Evolutionary conservation across 1,140 invertebrate genomes (phyloP), one percentile per base, ranked within the genome.

Genomic region (Drosophila aff.): DNA sequence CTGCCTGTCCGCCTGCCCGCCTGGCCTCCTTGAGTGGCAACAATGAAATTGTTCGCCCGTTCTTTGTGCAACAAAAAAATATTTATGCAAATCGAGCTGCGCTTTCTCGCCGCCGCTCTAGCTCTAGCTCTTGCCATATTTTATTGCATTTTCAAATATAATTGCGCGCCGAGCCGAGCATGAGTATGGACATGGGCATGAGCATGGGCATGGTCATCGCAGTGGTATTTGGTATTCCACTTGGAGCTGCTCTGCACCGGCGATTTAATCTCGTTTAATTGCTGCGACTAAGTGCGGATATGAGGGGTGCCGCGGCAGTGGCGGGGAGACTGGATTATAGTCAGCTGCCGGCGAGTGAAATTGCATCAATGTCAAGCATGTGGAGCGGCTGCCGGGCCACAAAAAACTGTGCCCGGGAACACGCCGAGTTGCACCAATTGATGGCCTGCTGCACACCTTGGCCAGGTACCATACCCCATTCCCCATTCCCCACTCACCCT

Each of bases 131-230:
- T 68, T 57, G 67, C 81, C 68, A 89, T 84, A 86, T 84, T 87
- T 87, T 86, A 89, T 89, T 87, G 81, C 84, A 89, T 84, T 87
- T 89, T 87, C 80, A 89, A 87, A 87, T 89, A 89, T 87, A 87
- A 87, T 87, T 87, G 84, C 84, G 68, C 72, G 53, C 64, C 57
- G 64, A 61, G 68, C 26, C 53, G 69, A 36, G 66, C 44, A 73
- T 72, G 47, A 41, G 49, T 49, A 73, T 62, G 28, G 71, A 40
- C 38, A 26, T 63, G 65, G 59, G 23, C 33, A 21, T 49, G 44
- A 41, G 11, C 40, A 46, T 57, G 18, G 55, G 18, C 13, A n/a
- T 65, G 65, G 65, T 16, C 11, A 33, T 28, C 21, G 52, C 38
- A 11, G 21, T 36, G n/a, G 62, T 68, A 73, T 72, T 55, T 77